Evolutionary conservation across 2,797 vertebrate species (phyloP).

Genomic region (Percopsis omiscomaycus): DNA sequence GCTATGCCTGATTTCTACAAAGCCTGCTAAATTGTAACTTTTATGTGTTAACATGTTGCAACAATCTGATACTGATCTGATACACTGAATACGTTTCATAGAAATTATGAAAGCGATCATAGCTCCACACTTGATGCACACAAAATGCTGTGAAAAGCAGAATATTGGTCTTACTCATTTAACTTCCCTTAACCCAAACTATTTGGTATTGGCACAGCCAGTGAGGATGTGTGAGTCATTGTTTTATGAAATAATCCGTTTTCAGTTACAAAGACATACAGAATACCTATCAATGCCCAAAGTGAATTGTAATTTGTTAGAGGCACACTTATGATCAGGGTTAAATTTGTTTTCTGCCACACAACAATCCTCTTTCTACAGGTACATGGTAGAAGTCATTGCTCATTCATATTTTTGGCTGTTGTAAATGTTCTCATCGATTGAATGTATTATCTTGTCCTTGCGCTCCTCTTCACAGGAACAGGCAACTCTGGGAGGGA

Average conservation of each 20-base stretch:
- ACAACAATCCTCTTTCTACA: neutral
- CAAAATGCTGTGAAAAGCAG: conserved; percentile 14
- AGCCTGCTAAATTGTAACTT: no score
- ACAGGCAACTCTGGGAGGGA: conserved; percentile 63
- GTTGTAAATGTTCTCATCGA: neutral
- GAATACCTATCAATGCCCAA: no score
- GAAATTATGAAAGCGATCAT: conserved; percentile 38
- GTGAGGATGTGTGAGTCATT: conserved; percentile 63
- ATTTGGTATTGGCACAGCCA: conserved; percentile 43
- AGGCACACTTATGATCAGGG: neutral
- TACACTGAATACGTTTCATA: no score
- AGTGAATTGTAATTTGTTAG: conserved; percentile 1
- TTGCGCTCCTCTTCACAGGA: conserved; percentile 52
- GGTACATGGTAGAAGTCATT: neutral
- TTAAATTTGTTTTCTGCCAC: neutral
- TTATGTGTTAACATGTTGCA: no score
- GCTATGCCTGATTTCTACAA: no score
- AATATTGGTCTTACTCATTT: conserved; percentile 18
- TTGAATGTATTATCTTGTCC: neutral
- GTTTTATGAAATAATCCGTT: neutral
- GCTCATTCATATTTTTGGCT: neutral
- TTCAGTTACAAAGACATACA: conserved; percentile 14
- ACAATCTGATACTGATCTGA: no score
- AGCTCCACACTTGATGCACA: conserved; percentile 21
- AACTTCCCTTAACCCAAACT: conserved; percentile 26